A percentile compares a stretch with the other conserved stretches of the same genome.
Conservation (phyloP, 2,113 vertebrate species). For the Ia io region DNA sequence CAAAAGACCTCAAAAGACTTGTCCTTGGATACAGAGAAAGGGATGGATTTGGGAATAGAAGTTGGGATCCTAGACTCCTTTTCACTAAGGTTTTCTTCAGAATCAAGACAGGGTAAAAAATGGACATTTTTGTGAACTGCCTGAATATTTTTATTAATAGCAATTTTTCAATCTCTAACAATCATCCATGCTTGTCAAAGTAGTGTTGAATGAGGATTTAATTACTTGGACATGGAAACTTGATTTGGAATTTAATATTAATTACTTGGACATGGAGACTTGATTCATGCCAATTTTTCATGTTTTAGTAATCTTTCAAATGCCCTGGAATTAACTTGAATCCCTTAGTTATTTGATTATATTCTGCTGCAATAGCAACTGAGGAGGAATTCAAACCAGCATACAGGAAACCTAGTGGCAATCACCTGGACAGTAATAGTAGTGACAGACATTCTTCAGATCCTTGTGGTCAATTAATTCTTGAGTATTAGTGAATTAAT, state of each 20-base stretch:
- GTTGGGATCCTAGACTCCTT: neutral
- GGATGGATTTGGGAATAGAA: neutral
- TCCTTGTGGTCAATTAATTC: neutral
- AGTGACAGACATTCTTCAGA: neutral
- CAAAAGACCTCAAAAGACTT: neutral
- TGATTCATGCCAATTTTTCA: neutral
- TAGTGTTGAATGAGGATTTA: neutral
- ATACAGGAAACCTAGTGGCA: neutral
- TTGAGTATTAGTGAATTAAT: neutral
- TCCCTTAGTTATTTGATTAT: neutral
- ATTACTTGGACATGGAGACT: neutral
- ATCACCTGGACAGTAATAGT: neutral
- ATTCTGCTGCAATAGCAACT: neutral
- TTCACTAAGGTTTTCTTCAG: neutral
- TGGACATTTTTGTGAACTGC: neutral
- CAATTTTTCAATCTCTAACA: neutral
- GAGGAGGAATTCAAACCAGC: neutral
- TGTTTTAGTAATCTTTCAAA: constrained; percentile 5
- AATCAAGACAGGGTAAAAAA: neutral
- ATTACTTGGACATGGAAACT: neutral
- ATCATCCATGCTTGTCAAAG: neutral
- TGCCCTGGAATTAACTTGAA: neutral
- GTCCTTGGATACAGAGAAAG: neutral
- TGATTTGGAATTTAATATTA: neutral
- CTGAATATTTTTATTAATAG: neutral